Conservation (phyloP, 2,888 invertebrate species). For the Chrysolina oricalcia region DNA sequence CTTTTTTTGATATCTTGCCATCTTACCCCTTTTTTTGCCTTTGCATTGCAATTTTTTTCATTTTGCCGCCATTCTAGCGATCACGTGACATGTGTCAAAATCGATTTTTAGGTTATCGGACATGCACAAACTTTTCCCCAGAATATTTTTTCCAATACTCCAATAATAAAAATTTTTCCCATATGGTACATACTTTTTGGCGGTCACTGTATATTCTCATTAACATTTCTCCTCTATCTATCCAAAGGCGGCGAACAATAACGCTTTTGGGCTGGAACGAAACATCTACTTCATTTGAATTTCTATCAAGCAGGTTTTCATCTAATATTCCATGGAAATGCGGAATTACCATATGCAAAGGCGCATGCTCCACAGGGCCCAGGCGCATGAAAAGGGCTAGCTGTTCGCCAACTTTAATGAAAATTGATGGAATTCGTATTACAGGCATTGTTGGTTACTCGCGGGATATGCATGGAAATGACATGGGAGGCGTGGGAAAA, state of each 20-base stretch:
- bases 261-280: conserved; percentile 15
- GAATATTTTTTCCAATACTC: no score
- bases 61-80: no score
- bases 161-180: no score
- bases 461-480: neutral
- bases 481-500: neutral
- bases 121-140: no score
- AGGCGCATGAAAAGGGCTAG: neutral
- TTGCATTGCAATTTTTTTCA: no score
- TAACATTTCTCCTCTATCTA: conserved; percentile 10
- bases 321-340: conserved; percentile 33
- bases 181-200: no score
- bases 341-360: conserved; percentile 23
- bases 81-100: no score
- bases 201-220: neutral
- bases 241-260: conserved; percentile 11
- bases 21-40: no score
- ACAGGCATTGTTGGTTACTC: conserved; percentile 7
- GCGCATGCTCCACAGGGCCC: conserved; percentile 10
- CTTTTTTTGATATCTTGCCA: no score
- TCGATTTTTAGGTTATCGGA: no score
- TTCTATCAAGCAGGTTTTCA: conserved; percentile 28
- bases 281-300: conserved; percentile 28
- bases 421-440: conserved; percentile 23
- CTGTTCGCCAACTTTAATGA: conserved; percentile 1